phyloP scores from a whole-genome alignment of 2,888 invertebrate species.

The Ennomos erosarius region DNA sequence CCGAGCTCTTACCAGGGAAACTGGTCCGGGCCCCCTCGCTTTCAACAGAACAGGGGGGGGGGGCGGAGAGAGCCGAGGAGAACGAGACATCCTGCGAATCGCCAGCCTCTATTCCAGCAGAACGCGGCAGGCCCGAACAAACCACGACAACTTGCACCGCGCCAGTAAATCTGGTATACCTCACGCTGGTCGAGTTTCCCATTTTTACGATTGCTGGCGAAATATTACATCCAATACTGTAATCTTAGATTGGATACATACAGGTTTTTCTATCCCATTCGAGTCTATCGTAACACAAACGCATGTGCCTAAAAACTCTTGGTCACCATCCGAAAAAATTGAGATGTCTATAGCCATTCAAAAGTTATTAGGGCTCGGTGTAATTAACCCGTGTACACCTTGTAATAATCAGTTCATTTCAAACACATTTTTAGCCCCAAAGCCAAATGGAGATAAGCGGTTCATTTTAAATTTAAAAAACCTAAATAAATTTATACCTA shows the following conservation, averaged over 20 bases:
- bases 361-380: not conserved
- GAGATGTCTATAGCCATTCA: not conserved
- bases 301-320: not conserved
- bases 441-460: conserved; percentile 6
- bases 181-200: too few species aligned
- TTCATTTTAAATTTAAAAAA: conserved; percentile 12
- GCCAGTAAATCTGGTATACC: not conserved
- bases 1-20: not conserved
- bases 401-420: conserved; percentile 2
- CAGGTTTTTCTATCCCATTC: conserved; percentile 1
- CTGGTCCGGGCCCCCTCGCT: conserved; percentile 4
- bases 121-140: not conserved
- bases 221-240: not conserved
- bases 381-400: not conserved
- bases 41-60: not conserved
- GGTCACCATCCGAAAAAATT: not conserved
- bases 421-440: conserved; percentile 21
- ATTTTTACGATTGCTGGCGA: conserved; percentile 1
- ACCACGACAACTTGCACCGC: not conserved
- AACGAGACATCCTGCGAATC: not conserved
- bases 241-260: not conserved
- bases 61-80: not conserved
- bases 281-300: not conserved
- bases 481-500: conserved; percentile 16
- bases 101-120: not conserved